phyloP scores from a whole-genome alignment of 2,888 invertebrate genomes.

The Brenthis ino region DNA sequence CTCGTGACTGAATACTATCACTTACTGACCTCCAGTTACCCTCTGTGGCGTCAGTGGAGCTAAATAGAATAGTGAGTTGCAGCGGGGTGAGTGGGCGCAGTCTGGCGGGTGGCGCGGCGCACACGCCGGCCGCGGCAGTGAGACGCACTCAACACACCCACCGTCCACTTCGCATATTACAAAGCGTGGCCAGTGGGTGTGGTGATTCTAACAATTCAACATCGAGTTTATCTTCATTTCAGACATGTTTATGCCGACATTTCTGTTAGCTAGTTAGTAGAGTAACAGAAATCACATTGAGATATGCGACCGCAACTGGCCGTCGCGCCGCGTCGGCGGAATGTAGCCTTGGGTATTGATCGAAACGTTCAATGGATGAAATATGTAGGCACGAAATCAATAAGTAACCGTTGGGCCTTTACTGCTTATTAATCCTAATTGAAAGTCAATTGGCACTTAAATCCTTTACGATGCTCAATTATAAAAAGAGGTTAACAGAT shows the following conservation, averaged over 20 bases:
- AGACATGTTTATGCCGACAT: constrained; percentile 62
- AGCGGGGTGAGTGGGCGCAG: constrained; percentile 47
- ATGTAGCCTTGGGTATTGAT: constrained; percentile 59
- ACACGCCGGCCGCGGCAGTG: constrained; percentile 22
- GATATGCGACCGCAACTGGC: constrained; percentile 52
- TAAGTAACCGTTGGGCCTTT: constrained; percentile 57
- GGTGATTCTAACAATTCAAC: constrained; percentile 66
- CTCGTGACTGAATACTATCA: constrained; percentile 48
- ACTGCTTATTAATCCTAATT: constrained; percentile 67
- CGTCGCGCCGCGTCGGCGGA: constrained; percentile 47
- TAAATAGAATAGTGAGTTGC: constrained; percentile 44
- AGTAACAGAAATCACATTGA: constrained; percentile 57
- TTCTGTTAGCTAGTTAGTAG: constrained; percentile 49
- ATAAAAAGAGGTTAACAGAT: constrained; percentile 45
- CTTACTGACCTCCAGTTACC: constrained; percentile 49
- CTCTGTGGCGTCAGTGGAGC: constrained; percentile 47
- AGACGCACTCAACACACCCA: constrained; percentile 14
- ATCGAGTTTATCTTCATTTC: constrained; percentile 62
- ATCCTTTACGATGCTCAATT: constrained; percentile 58
- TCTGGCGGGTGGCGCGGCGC: constrained; percentile 42
- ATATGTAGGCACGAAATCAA: constrained; percentile 56
- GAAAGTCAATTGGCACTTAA: constrained; percentile 64
- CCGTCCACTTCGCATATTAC: too few species aligned
- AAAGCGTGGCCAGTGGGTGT: constrained; percentile 43
- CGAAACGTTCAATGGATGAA: constrained; percentile 58